A percentile compares a stretch with the other conserved stretches of the same genome.
Evolutionary conservation across 2,888 invertebrate genomes (phyloP).

Genomic region (Lepidocyrtoides sp.): DNA sequence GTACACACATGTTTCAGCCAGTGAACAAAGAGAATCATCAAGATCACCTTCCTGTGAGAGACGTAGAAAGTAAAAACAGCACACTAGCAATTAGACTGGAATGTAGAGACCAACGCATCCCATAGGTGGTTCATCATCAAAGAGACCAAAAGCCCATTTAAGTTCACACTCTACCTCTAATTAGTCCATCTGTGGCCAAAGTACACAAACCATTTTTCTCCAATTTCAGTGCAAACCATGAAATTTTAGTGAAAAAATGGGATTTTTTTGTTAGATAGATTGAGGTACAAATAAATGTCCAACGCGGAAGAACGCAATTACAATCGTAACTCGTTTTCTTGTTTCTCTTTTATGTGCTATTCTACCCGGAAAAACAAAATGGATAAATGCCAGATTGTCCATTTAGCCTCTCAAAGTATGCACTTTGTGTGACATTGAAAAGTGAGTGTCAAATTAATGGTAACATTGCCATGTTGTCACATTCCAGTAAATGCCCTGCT

Average conservation of each 20-base stretch:
- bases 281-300: neutral
- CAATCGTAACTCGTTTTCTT: too few species aligned
- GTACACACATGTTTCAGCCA: neutral
- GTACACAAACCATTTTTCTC: neutral
- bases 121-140: constrained; percentile 71
- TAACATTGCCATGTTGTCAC: neutral
- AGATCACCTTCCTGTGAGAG: constrained; percentile 43
- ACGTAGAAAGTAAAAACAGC: constrained; percentile 56
- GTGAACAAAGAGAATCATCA: constrained; percentile 54
- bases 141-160: constrained; percentile 65
- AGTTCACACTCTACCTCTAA: constrained; percentile 47
- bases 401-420: neutral
- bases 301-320: neutral
- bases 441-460: constrained; percentile 22
- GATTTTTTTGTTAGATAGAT: neutral
- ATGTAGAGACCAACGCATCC: constrained; percentile 45
- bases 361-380: too few species aligned
- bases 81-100: constrained; percentile 63
- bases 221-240: neutral
- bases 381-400: too few species aligned
- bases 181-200: constrained; percentile 54
- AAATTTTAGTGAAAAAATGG: constrained; percentile 12
- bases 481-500: too few species aligned
- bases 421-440: constrained; percentile 39
- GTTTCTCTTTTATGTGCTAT: too few species aligned